Conservation (phyloP, 2,888 invertebrate species). For the Sepioteuthis lessoniana region DNA sequence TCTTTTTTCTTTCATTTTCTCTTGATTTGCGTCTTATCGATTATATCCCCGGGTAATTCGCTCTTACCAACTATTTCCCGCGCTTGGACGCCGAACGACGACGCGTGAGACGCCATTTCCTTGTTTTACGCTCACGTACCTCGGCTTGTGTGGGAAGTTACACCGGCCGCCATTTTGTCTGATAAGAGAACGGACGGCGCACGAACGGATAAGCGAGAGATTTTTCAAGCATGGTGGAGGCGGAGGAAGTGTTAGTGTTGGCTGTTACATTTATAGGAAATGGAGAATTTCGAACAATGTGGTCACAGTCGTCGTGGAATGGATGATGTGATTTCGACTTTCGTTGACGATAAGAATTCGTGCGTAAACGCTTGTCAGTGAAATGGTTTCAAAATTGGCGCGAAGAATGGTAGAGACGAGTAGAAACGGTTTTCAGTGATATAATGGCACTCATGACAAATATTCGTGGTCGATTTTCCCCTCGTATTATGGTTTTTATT, state of each 20-base stretch:
- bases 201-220: background rate
- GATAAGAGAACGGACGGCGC: background rate
- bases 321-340: background rate
- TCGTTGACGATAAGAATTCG: background rate
- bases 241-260: background rate
- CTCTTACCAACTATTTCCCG: background rate
- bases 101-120: background rate
- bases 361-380: background rate
- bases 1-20: background rate
- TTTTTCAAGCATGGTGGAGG: background rate
- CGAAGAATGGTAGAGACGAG: background rate
- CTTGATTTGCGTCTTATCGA: background rate
- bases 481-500: too few relatives aligned
- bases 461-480: too few relatives aligned
- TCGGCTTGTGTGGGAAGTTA: background rate
- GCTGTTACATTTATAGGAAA: background rate
- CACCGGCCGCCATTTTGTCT: background rate
- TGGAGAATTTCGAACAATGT: background rate
- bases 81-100: constrained; percentile 12
- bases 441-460: too few relatives aligned
- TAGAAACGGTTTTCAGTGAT: background rate
- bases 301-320: background rate
- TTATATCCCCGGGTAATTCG: constrained; percentile 14
- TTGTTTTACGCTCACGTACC: background rate
- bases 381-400: background rate